These are phyloP conservation scores for Scaptodrosophila latifasciaeformis DNA, from an alignment of 2,888 invertebrate species.

Conservation along the genomic window DNA sequence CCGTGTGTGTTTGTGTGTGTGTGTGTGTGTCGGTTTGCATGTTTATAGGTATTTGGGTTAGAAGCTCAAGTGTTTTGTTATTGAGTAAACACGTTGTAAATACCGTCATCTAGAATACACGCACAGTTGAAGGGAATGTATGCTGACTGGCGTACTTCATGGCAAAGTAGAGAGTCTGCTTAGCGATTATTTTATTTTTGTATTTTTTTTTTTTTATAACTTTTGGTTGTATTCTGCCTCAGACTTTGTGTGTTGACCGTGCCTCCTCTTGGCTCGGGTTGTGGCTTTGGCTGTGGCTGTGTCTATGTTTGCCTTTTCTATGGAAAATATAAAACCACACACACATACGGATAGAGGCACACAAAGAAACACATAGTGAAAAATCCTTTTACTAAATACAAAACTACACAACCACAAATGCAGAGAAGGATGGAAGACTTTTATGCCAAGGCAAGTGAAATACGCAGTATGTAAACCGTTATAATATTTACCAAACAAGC, in stretches of 20 bases:
- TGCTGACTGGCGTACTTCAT: no score
- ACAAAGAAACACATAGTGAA: slow-evolving; percentile 16
- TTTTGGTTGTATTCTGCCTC: no score
- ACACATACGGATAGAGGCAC: no score
- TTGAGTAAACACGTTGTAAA: slow-evolving; percentile 62
- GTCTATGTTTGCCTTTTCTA: slow-evolving; percentile 45
- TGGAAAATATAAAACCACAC: slow-evolving; percentile 39
- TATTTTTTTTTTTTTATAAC: no score
- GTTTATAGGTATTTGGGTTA: slow-evolving; percentile 61
- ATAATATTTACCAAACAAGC: slow-evolving; percentile 21
- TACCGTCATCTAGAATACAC: slow-evolving; percentile 57
- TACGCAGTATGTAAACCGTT: slow-evolving; percentile 22
- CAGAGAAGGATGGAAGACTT: neutral
- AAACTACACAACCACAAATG: slow-evolving; percentile 21
- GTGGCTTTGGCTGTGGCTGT: neutral
- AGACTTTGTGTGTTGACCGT: no score
- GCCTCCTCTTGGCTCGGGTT: neutral
- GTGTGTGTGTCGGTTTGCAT: slow-evolving; percentile 35
- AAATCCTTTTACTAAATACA: slow-evolving; percentile 59
- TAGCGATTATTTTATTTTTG: no score
- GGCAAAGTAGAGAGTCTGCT: no score
- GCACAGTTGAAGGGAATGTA: slow-evolving; percentile 19
- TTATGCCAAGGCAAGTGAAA: no score
- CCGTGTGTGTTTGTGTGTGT: slow-evolving; percentile 9
- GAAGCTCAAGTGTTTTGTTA: slow-evolving; percentile 60